phyloP scores from a whole-genome alignment of 2,888 invertebrate genomes.

The Philopedon plagiatum region DNA sequence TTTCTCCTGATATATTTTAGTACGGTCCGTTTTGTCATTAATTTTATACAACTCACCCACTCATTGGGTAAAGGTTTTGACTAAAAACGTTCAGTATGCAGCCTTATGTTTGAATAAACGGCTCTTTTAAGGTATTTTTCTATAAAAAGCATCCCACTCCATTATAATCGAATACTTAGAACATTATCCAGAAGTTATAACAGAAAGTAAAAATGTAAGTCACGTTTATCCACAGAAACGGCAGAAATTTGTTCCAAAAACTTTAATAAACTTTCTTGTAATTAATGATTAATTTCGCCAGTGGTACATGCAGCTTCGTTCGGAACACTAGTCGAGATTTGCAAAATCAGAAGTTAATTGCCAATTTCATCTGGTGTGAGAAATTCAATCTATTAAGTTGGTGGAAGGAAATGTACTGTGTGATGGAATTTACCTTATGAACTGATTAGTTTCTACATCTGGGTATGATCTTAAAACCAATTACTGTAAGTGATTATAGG shows the following conservation, averaged over 20 bases:
- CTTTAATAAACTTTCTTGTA: constrained; percentile 15
- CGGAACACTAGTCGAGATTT: constrained; percentile 12
- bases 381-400: constrained; percentile 52
- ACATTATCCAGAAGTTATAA: no score
- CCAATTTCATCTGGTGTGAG: constrained; percentile 52
- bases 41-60: no score
- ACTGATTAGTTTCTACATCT: constrained; percentile 25
- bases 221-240: neutral
- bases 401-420: constrained; percentile 36
- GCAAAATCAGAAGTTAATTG: constrained; percentile 51
- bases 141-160: no score
- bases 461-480: constrained; percentile 8
- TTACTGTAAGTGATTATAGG: no score
- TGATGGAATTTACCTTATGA: constrained; percentile 28
- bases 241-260: neutral
- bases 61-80: no score
- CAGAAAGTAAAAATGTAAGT: neutral
- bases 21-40: no score
- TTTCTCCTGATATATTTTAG: no score
- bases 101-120: no score
- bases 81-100: no score
- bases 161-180: no score
- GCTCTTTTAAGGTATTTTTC: no score
- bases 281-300: constrained; percentile 8
- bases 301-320: constrained; percentile 2